phyloP scores from a whole-genome alignment of 2,113 vertebrate genomes.

The Pseudopipra pipra region DNA sequence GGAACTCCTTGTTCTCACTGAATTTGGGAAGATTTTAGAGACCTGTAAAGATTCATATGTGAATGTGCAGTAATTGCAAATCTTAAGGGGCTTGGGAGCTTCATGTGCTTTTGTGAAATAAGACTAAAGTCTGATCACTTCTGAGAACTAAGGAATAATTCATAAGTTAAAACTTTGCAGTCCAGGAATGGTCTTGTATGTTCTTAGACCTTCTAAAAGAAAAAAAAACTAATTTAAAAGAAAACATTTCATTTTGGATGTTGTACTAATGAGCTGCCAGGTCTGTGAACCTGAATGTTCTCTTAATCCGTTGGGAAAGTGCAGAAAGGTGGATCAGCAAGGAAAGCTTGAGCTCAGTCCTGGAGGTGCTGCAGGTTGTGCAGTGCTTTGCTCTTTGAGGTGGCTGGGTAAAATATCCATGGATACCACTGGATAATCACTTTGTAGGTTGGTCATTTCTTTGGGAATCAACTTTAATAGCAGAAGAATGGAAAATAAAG shows the following conservation, averaged over 20 bases:
- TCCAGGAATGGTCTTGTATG: not conserved
- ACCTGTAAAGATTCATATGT: rapidly evolving
- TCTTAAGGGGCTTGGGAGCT: not conserved
- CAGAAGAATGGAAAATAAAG: not conserved
- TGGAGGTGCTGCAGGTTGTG: not conserved
- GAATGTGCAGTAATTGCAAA: not conserved
- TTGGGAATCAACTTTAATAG: too few relatives aligned
- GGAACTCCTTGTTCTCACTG: not conserved
- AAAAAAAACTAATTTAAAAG: not conserved
- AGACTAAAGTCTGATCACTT: not conserved
- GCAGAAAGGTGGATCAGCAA: not conserved
- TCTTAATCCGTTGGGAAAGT: not conserved
- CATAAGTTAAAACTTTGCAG: not conserved
- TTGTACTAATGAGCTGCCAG: not conserved
- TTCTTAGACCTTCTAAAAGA: not conserved
- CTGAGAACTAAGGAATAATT: not conserved
- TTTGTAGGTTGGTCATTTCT: not conserved
- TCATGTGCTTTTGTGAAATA: rapidly evolving
- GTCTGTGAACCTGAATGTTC: not conserved
- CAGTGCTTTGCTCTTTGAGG: not conserved
- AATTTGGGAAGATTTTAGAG: not conserved
- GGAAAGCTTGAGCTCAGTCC: not conserved
- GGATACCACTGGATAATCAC: not conserved
- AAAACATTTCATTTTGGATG: not conserved
- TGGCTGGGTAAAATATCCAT: too few relatives aligned